Percentiles rank a stretch among this genome's conserved stretches.
Conservation (phyloP, 2,113 vertebrate species). For the Ciconia stormi region DNA sequence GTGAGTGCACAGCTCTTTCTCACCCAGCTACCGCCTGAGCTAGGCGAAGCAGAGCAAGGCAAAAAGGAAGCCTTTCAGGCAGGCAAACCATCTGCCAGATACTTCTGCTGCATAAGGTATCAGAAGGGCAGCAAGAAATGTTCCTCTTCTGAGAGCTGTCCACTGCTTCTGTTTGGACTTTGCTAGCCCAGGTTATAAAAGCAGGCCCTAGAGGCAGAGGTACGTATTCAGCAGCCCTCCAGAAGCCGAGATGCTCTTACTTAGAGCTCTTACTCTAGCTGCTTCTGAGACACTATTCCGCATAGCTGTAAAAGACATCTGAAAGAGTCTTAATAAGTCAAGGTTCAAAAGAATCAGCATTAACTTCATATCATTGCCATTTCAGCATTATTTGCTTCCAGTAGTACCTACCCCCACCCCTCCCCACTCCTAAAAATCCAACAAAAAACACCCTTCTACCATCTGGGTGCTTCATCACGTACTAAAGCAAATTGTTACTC, state of each 20-base stretch:
- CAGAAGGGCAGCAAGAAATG: background rate
- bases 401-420: background rate
- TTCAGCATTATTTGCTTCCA: background rate
- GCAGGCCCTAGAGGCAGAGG: background rate
- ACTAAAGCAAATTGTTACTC: conserved; percentile 13
- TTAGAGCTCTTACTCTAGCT: background rate
- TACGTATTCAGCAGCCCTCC: background rate
- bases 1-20: background rate
- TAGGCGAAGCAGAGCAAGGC: background rate
- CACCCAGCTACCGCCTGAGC: background rate
- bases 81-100: background rate
- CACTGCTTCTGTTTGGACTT: background rate
- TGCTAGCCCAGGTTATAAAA: background rate
- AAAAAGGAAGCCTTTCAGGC: background rate
- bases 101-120: background rate
- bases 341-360: background rate
- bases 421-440: background rate
- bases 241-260: background rate
- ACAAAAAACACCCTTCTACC: background rate
- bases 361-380: background rate
- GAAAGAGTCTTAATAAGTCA: background rate
- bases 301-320: background rate
- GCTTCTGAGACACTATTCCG: background rate
- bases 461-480: background rate
- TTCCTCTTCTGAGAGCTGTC: background rate